These are phyloP conservation scores for Callorhinus ursinus DNA, from an alignment of 2,113 vertebrate genomes.

Conservation along the genomic window DNA sequence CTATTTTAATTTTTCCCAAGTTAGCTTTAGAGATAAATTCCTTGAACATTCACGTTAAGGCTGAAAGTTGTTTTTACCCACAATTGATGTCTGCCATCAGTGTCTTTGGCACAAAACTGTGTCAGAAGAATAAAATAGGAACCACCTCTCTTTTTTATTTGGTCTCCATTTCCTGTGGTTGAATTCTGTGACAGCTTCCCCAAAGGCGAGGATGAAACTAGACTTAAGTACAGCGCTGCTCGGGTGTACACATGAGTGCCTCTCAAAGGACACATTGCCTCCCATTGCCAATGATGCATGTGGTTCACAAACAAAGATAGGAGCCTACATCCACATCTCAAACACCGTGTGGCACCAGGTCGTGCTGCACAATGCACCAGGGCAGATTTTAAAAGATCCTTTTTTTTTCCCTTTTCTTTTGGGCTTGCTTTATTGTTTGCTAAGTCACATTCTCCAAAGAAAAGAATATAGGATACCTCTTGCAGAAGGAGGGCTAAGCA, in stretches of 20 bases:
- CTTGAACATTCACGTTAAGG: neutral
- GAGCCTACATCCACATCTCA: neutral
- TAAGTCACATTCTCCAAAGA: neutral
- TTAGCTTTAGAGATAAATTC: neutral
- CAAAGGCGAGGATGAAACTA: conserved; percentile 32
- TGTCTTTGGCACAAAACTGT: neutral
- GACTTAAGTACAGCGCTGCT: neutral
- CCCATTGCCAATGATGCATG: neutral
- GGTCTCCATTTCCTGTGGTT: neutral
- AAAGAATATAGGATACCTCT: neutral
- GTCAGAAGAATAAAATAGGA: conserved; percentile 14
- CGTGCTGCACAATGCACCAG: neutral
- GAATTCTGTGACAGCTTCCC: conserved; percentile 39
- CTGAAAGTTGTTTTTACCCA: neutral
- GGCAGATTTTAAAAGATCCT: neutral
- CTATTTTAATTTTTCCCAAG: neutral
- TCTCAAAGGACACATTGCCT: conserved; percentile 49
- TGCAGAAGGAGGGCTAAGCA: neutral
- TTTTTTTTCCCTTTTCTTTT: neutral
- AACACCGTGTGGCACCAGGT: neutral
- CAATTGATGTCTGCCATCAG: neutral
- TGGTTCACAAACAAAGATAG: conserved; percentile 32
- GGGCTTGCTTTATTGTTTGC: neutral
- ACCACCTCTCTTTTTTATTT: neutral
- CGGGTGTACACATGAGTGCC: conserved; percentile 2